Evolutionary conservation across 2,888 invertebrate genomes (phyloP).

Genomic region (Achlya flavicornis): DNA sequence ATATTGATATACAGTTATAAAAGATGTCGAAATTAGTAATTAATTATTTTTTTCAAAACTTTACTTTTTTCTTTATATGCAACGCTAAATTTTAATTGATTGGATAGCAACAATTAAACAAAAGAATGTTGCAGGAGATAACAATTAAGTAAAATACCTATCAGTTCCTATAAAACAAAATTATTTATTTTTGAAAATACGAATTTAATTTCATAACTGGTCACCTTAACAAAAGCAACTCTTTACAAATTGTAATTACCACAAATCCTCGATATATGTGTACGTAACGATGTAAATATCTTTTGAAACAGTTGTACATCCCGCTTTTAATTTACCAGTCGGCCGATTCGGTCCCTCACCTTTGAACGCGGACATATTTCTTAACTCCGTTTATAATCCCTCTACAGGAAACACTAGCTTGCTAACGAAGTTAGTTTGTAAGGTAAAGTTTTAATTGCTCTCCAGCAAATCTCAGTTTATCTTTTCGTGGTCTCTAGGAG

Average conservation of each 20-base stretch:
- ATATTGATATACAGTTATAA: no score
- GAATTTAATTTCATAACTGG: no score
- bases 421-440: slow-evolving; percentile 78
- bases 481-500: slow-evolving; percentile 76
- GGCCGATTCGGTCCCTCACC: slow-evolving; percentile 57
- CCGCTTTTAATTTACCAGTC: slow-evolving; percentile 65
- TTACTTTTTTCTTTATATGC: no score
- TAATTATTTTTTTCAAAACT: no score
- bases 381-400: slow-evolving; percentile 65
- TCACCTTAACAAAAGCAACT: no score
- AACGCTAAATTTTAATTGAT: no score
- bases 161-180: no score
- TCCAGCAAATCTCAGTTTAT: slow-evolving; percentile 79
- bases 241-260: not conserved
- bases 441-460: slow-evolving; percentile 83
- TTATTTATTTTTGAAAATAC: no score
- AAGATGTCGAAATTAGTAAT: no score
- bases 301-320: slow-evolving; percentile 58
- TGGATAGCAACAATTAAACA: no score
- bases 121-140: no score
- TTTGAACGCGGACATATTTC: slow-evolving; percentile 71
- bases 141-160: no score
- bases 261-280: slow-evolving; percentile 22
- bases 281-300: slow-evolving; percentile 29
- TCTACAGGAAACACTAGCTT: slow-evolving; percentile 64